Evolutionary conservation across 2,113 vertebrate genomes (phyloP).

Genomic region (Notothenia rossii): DNA sequence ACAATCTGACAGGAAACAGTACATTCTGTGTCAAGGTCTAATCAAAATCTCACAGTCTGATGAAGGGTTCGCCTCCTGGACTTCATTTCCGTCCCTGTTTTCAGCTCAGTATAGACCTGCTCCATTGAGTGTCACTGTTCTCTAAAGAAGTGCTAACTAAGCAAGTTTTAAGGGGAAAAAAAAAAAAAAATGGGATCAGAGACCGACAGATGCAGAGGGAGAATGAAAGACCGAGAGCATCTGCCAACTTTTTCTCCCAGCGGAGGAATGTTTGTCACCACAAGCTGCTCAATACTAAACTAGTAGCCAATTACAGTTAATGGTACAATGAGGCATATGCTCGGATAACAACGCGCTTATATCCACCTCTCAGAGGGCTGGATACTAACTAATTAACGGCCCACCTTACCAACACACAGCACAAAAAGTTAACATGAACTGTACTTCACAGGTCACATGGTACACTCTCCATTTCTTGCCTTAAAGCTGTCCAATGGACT

Average conservation of each 20-base stretch:
- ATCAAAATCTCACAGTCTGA: slow-evolving; percentile 17
- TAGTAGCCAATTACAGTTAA: slow-evolving; percentile 68
- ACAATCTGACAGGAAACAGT: slow-evolving; percentile 5
- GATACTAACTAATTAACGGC: slow-evolving; percentile 16
- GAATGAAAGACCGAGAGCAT: slow-evolving; percentile 40
- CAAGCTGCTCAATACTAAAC: slow-evolving; percentile 57
- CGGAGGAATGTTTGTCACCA: slow-evolving; percentile 55
- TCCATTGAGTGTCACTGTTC: slow-evolving; percentile 20
- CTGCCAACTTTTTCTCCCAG: slow-evolving; percentile 51
- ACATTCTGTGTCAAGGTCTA: not conserved
- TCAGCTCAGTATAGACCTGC: slow-evolving; percentile 2
- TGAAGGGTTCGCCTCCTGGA: slow-evolving; percentile 5
- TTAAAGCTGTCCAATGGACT: not conserved
- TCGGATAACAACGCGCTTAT: slow-evolving; percentile 27
- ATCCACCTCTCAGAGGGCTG: slow-evolving; percentile 16
- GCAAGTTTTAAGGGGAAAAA: not conserved
- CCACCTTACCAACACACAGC: not conserved
- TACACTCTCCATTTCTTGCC: slow-evolving; percentile 17
- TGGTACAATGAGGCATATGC: slow-evolving; percentile 62
- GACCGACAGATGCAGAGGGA: slow-evolving; percentile 40
- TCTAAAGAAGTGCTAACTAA: slow-evolving; percentile 19
- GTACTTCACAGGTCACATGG: slow-evolving; percentile 2
- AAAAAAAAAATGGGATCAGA: not conserved
- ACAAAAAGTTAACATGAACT: slow-evolving; percentile 5
- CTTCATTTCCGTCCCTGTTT: slow-evolving; percentile 11